Conservation (phyloP, 2,113 vertebrate genomes). For the Atlantisia rogersi region DNA sequence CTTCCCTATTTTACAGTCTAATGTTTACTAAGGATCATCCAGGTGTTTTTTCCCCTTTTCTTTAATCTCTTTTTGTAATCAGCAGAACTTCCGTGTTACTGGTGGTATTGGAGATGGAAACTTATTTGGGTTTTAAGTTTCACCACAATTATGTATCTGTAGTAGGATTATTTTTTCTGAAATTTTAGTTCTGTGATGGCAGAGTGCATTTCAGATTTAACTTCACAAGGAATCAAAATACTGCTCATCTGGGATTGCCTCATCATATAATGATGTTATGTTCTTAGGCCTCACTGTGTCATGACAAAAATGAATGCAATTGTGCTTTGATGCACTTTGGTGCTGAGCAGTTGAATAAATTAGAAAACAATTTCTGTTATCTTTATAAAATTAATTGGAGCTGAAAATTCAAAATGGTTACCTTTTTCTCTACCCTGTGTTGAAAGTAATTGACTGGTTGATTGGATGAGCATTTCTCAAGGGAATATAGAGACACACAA, state of each 20-base stretch:
- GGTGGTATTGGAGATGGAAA: neutral
- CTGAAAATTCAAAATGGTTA: neutral
- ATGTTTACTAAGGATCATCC: neutral
- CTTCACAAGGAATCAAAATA: neutral
- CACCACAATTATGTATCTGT: neutral
- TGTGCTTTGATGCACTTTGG: neutral
- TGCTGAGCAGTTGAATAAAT: neutral
- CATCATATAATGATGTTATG: neutral
- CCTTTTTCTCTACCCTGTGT: neutral
- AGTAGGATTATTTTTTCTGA: neutral
- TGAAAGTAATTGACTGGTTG: neutral
- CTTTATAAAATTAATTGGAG: neutral
- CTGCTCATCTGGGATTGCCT: neutral
- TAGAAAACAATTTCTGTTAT: neutral
- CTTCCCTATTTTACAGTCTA: neutral
- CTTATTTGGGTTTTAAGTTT: neutral
- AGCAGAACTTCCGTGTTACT: neutral
- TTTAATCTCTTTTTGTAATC: neutral
- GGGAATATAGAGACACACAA: neutral
- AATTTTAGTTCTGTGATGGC: neutral
- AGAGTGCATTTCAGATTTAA: neutral
- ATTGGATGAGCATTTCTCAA: neutral
- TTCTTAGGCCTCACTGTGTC: neutral
- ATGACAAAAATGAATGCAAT: neutral
- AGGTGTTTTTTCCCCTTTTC: neutral